phyloP scores from a whole-genome alignment of 2,113 vertebrate genomes.

The Tapirus terrestris region DNA sequence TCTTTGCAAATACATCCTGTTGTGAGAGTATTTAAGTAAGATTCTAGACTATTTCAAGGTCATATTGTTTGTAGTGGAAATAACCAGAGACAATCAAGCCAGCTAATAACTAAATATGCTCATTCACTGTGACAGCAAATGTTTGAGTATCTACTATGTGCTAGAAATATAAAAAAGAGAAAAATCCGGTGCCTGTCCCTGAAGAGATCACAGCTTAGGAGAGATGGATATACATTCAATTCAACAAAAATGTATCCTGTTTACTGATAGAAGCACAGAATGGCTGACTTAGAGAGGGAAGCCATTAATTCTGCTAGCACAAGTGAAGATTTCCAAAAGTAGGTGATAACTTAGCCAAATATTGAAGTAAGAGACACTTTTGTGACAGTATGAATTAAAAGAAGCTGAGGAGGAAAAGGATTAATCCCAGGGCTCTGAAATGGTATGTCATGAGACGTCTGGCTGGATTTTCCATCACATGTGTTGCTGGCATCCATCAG shows the following conservation, averaged over 20 bases:
- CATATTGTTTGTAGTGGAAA: not conserved
- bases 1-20: constrained; percentile 7
- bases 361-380: not conserved
- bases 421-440: not conserved
- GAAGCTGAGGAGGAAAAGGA: not conserved
- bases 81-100: not conserved
- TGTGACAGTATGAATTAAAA: not conserved
- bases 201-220: not conserved
- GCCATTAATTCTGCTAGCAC: not conserved
- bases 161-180: not conserved
- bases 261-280: not conserved
- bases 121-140: not conserved
- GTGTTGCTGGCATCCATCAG: not conserved
- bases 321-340: not conserved
- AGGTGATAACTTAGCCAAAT: constrained; percentile 5
- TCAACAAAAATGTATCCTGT: not conserved
- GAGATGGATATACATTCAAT: not conserved
- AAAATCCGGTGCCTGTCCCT: not conserved
- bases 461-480: not conserved
- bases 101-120: not conserved
- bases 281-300: not conserved
- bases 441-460: not conserved
- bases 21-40: not conserved
- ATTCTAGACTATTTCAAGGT: constrained; percentile 43
- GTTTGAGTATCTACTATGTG: not conserved